Evolutionary conservation across 2,888 invertebrate genomes (phyloP).

Genomic region (Hyppa rectilinea): DNA sequence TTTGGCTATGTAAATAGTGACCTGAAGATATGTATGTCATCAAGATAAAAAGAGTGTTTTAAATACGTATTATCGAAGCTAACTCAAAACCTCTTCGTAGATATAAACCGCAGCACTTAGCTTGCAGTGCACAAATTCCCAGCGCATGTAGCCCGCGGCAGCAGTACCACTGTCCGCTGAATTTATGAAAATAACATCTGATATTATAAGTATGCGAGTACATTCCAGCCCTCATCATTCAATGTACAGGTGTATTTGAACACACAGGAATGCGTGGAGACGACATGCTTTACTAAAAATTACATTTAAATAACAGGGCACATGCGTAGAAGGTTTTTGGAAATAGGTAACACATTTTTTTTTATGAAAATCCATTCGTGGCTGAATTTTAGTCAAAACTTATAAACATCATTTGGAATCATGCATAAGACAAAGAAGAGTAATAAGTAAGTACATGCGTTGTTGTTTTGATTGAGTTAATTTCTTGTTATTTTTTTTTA

Average conservation of each 20-base stretch:
- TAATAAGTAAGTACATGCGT: background rate
- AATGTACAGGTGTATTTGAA: slow-evolving; percentile 53
- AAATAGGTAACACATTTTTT: background rate
- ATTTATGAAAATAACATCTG: slow-evolving; percentile 80
- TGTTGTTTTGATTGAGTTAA: background rate
- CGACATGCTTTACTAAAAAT: background rate
- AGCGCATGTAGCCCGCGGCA: slow-evolving; percentile 66
- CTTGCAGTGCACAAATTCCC: slow-evolving; percentile 46
- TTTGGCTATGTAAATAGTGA: too few species aligned
- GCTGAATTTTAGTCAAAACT: background rate
- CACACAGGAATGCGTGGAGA: slow-evolving; percentile 28
- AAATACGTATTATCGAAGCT: too few species aligned
- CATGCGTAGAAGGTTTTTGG: background rate
- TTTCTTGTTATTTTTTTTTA: background rate
- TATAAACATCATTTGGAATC: background rate
- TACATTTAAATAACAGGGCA: background rate
- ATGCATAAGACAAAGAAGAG: background rate
- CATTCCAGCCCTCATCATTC: slow-evolving; percentile 63
- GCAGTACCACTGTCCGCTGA: slow-evolving; percentile 74
- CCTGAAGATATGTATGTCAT: too few species aligned
- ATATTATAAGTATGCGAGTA: slow-evolving; percentile 68
- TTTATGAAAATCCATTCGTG: background rate
- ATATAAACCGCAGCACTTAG: slow-evolving; percentile 12
- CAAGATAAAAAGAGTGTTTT: too few species aligned
- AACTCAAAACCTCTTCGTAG: too few species aligned